These are phyloP conservation scores for Sapayoa aenigma DNA, from an alignment of 2,113 vertebrate species.

Conservation along the genomic window DNA sequence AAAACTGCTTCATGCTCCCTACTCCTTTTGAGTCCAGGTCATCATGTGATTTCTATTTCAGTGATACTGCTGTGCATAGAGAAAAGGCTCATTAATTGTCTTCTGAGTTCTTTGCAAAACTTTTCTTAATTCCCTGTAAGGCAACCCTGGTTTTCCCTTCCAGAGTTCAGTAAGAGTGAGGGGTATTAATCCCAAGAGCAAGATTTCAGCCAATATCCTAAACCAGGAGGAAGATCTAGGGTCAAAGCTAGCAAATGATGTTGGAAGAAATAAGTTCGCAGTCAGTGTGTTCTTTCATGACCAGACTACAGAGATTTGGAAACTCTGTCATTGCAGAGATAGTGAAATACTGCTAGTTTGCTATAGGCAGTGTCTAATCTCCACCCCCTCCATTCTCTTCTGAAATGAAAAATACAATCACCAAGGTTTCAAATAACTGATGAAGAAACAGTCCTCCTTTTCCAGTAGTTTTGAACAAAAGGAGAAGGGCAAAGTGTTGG, in stretches of 20 bases:
- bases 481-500: neutral
- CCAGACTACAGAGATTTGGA: slow-evolving; percentile 28
- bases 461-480: slow-evolving; percentile 21
- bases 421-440: neutral
- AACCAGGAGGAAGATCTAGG: slow-evolving; percentile 1
- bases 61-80: neutral
- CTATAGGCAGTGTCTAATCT: slow-evolving; percentile 9
- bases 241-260: slow-evolving; percentile 23
- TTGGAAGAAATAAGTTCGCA: slow-evolving; percentile 21
- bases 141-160: slow-evolving; percentile 13
- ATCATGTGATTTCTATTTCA: neutral
- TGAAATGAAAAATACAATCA: slow-evolving; percentile 44
- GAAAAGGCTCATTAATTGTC: neutral
- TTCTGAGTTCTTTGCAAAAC: slow-evolving; percentile 4
- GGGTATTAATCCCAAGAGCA: slow-evolving; percentile 14
- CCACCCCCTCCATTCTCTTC: slow-evolving; percentile 7
- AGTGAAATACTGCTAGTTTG: slow-evolving; percentile 41
- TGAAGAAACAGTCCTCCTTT: slow-evolving; percentile 20
- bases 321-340: neutral
- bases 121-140: neutral
- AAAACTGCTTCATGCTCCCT: neutral
- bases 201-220: slow-evolving; percentile 20
- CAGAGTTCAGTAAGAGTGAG: neutral
- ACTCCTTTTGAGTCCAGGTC: neutral
- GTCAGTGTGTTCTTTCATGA: slow-evolving; percentile 29